phyloP scores from a whole-genome alignment of 2,888 invertebrate species.

The Acrocyrtus sp. region DNA sequence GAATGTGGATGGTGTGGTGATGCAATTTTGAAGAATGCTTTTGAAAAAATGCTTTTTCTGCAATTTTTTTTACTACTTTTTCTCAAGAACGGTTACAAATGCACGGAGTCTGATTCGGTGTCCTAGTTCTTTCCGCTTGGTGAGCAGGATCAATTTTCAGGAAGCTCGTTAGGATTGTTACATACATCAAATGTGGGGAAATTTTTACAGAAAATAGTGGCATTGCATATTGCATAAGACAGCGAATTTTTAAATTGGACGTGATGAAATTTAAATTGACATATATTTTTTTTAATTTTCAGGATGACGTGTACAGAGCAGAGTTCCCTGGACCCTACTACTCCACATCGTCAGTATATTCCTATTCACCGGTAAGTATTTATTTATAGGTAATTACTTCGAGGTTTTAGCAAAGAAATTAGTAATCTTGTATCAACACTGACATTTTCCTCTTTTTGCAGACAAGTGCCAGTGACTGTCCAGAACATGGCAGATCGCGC shows the following conservation, averaged over 20 bases:
- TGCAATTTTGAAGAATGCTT: too few species aligned
- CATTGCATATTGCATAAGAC: too few species aligned
- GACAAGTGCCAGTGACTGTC: constrained; percentile 63
- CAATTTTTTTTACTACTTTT: too few species aligned
- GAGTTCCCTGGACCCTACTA: constrained; percentile 63
- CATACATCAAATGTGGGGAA: too few species aligned
- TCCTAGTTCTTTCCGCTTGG: constrained; percentile 30
- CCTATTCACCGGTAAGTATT: constrained; percentile 61
- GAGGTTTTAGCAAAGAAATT: not conserved
- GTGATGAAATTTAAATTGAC: too few species aligned
- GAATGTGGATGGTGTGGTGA: too few species aligned
- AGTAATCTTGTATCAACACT: not conserved
- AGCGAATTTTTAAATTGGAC: too few species aligned
- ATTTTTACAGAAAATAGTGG: too few species aligned
- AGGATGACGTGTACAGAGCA: constrained; percentile 62
- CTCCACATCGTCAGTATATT: constrained; percentile 62
- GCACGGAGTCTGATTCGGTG: constrained; percentile 12
- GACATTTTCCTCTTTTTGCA: constrained; percentile 41
- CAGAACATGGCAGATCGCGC: constrained; percentile 62
- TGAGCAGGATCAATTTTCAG: too few species aligned
- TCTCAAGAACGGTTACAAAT: constrained; percentile 28
- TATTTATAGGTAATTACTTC: too few species aligned
- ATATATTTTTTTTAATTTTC: constrained; percentile 10
- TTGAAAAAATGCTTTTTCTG: too few species aligned
- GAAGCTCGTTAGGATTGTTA: too few species aligned